Conservation (phyloP, 2,797 vertebrate species). For the Rhabdomys pumilio region DNA sequence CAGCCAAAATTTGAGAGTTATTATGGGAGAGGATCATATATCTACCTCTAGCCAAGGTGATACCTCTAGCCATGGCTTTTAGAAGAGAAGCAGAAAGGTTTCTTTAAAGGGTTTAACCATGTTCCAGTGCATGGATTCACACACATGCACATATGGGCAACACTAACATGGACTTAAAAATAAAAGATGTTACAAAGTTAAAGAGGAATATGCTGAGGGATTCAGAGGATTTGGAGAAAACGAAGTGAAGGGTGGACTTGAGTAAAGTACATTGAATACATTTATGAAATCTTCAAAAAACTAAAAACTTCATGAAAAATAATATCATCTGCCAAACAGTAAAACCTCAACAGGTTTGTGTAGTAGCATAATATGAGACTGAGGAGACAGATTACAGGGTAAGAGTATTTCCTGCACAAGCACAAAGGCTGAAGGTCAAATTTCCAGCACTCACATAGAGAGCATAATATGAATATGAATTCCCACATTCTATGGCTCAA, state of each 20-base stretch:
- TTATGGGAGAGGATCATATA: background rate
- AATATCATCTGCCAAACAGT: background rate
- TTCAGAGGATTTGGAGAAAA: background rate
- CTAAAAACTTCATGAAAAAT: no score
- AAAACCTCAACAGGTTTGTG: no score
- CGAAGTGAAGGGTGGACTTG: background rate
- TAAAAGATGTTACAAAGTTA: background rate
- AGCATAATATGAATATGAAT: background rate
- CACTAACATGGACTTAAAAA: background rate
- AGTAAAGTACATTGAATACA: background rate
- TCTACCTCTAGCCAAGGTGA: no score
- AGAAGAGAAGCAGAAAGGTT: background rate
- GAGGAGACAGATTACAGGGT: background rate
- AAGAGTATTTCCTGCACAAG: background rate
- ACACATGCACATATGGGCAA: background rate
- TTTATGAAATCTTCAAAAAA: background rate
- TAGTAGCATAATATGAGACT: background rate
- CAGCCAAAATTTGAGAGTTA: background rate
- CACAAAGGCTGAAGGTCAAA: background rate
- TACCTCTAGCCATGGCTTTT: no score
- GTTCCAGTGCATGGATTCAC: background rate
- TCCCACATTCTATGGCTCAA: no score
- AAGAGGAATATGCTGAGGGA: background rate
- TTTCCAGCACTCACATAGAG: background rate
- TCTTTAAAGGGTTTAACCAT: background rate